Evolutionary conservation across 2,888 invertebrate species (phyloP), one percentile per base, ranked within the genome.

Genomic region (Apotomis turbidana): DNA sequence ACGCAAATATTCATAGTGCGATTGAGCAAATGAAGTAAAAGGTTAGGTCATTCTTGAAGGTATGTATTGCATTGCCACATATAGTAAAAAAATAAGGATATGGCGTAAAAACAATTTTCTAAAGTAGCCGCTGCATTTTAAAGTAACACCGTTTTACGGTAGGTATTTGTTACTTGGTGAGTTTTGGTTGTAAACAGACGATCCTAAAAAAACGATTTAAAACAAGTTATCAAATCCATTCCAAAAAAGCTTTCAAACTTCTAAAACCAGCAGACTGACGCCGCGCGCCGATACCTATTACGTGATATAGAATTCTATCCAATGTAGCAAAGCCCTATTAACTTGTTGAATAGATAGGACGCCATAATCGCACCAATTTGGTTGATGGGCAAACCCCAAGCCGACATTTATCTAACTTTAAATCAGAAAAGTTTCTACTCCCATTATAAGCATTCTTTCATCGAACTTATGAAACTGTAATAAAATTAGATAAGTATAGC

Each of bases 271-370:
- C 8, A 41, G n/a, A 12, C 41, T 49, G 13, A 38, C 41, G 1
- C 15, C 15, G 15, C 15, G 15, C 15, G 44, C 13, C 59, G 44
- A 59, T 49, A 49, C 9, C 13, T 13, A n/a, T 41, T 59, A 44
- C 13, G 15, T 62, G 55, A 41, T 57, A 55, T 70, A 70, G 55
- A 51, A 62, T 55, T 62, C 46, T 57, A 46, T 27, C 38, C 36
- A 57, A 49, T 67, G 46, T 46, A 68, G 57, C 57, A 51, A 62
- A 70, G 15, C 41, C 55, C 62, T 55, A 63, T 70, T 63, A 36
- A 70, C 57, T 63, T 70, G 69, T 70, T 70, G 69, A 70, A 70
- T 49, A 52, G 68, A 61, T 62, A 62, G 62, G 62, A 55, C 44
- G 54, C 27, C 49, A 63, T 70, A 63, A 70, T 55, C 62, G 70